phyloP scores from a whole-genome alignment of 2,797 vertebrate species.

The Sphenodon punctatus region DNA sequence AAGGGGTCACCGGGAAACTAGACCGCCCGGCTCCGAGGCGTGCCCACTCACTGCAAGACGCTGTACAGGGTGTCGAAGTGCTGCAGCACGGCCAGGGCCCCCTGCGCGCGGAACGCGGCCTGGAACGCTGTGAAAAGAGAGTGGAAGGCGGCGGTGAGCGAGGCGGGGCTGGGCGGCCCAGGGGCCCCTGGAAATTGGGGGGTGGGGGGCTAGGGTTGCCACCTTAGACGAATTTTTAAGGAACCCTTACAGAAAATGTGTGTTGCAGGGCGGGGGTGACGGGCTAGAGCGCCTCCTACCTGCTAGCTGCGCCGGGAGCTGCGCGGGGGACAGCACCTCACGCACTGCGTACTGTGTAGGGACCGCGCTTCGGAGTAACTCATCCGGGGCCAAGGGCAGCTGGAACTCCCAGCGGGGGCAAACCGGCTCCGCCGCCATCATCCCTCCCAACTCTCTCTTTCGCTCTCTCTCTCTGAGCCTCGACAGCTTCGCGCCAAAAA shows the following conservation, averaged over 20 bases:
- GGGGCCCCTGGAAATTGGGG: too few relatives aligned
- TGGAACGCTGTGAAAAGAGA: conserved; percentile 79
- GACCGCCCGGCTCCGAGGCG: rapidly evolving
- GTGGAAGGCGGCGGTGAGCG: too few relatives aligned
- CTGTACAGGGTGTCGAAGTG: conserved; percentile 92
- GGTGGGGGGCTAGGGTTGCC: too few relatives aligned
- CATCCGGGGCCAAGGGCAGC: conserved; percentile 82
- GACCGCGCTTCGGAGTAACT: conserved; percentile 84
- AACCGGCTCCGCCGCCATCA: background rate
- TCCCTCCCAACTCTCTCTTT: too few relatives aligned
- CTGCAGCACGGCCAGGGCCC: conserved; percentile 85
- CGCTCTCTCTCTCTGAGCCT: background rate
- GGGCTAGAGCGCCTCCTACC: conserved; percentile 70
- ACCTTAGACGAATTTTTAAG: too few relatives aligned
- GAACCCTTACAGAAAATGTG: too few relatives aligned
- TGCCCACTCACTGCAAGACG: conserved; percentile 87
- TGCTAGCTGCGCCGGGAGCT: conserved; percentile 76
- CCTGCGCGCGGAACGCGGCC: conserved; percentile 77
- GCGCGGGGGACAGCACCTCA: conserved; percentile 80
- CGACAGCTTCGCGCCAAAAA: background rate
- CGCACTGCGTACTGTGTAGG: conserved; percentile 89
- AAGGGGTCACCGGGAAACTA: background rate
- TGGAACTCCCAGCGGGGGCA: conserved; percentile 75
- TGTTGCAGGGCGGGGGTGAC: rapidly evolving
- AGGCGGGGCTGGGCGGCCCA: too few relatives aligned